These are phyloP conservation scores for Tribolium castaneum DNA, from an alignment of 1,140 invertebrate species.

Conservation along the genomic window DNA sequence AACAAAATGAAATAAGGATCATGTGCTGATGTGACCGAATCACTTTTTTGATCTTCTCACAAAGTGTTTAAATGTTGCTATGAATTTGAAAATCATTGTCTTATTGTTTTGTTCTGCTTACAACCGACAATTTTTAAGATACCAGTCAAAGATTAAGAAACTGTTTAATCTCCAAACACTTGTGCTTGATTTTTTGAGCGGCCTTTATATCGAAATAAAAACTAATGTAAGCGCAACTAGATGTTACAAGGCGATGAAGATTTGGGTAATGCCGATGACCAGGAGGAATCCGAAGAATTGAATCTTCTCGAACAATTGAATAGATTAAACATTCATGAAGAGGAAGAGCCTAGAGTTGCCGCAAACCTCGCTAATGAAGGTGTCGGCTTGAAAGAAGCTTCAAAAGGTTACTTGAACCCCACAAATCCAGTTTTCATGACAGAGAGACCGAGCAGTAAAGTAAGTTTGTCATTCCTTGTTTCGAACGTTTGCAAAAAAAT, in stretches of 20 bases:
- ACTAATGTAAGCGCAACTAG: not conserved
- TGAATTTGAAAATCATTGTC: no score
- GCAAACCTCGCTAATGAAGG: not conserved
- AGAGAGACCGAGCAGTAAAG: conserved; percentile 72
- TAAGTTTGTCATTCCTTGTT: conserved; percentile 44
- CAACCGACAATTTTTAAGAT: no score
- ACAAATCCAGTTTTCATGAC: conserved; percentile 78
- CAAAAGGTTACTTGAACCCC: conserved; percentile 69
- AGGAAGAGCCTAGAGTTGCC: conserved; percentile 17
- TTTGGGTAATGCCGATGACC: conserved; percentile 30
- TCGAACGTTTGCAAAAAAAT: not conserved
- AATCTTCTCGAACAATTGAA: conserved; percentile 64
- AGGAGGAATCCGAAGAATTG: conserved; percentile 54
- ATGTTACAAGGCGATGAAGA: conserved; percentile 20
- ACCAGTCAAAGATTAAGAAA: no score
- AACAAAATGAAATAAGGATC: no score
- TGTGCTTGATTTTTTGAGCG: no score
- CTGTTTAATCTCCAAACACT: no score
- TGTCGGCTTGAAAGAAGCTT: conserved; percentile 61
- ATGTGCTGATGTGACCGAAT: no score
- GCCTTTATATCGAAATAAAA: no score
- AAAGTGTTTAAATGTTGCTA: no score
- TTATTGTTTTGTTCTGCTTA: not conserved
- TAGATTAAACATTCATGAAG: conserved; percentile 58
- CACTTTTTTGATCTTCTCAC: no score